Conservation (phyloP, 2,888 invertebrate species). For the Lymantria dispar region DNA sequence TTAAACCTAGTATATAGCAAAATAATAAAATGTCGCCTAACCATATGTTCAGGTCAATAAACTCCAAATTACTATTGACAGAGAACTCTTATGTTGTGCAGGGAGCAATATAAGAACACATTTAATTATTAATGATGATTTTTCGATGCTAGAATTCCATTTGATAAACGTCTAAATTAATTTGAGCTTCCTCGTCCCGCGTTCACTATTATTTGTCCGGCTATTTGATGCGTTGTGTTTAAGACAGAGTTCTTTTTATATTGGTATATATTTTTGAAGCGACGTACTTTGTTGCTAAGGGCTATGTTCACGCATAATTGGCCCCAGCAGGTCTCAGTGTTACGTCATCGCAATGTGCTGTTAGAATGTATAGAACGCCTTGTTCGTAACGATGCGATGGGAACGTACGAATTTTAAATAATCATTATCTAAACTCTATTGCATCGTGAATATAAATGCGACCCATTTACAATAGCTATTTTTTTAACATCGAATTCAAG, state of each 20-base stretch:
- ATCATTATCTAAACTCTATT: constrained; percentile 2
- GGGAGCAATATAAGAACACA: neutral
- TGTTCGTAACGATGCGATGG: constrained; percentile 15
- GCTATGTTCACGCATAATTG: constrained; percentile 57
- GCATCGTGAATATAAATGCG: neutral
- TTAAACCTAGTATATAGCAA: constrained; percentile 5
- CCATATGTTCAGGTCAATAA: constrained; percentile 31
- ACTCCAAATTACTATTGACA: constrained; percentile 26
- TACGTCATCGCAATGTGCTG: constrained; percentile 61
- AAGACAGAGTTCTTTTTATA: constrained; percentile 13
- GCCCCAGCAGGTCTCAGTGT: constrained; percentile 53
- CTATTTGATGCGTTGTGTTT: constrained; percentile 4
- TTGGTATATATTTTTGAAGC: constrained; percentile 26
- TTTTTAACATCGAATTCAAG: too few relatives aligned
- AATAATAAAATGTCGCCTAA: constrained; percentile 11
- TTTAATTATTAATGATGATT: constrained; percentile 2
- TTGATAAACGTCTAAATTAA: constrained; percentile 11
- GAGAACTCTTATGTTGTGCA: constrained; percentile 24
- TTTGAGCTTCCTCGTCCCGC: constrained; percentile 14
- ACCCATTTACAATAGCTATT: too few relatives aligned
- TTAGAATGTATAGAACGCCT: constrained; percentile 52
- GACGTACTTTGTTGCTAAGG: constrained; percentile 71
- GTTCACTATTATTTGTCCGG: constrained; percentile 4
- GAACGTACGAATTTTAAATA: constrained; percentile 20
- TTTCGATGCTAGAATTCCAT: constrained; percentile 26